Conservation (phyloP, 2,888 invertebrate genomes). For the Epinotia demarniana region DNA sequence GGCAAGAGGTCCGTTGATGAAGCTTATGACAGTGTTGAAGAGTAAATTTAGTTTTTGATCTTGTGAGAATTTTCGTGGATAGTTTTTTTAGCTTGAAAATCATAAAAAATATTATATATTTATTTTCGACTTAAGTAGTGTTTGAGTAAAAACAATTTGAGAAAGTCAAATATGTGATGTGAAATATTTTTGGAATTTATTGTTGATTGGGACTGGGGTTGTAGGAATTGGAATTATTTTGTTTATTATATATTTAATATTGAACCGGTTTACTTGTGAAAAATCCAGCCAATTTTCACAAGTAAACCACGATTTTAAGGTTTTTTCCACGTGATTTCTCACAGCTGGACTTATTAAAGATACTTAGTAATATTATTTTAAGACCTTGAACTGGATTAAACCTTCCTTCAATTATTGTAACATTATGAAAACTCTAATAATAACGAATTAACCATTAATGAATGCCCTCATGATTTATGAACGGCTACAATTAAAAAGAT, state of each 20-base stretch:
- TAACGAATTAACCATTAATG: conserved; percentile 1
- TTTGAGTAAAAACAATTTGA: conserved; percentile 15
- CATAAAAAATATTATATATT: too few relatives aligned
- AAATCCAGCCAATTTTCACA: conserved; percentile 74
- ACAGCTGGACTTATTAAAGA: conserved; percentile 47
- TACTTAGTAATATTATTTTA: conserved; percentile 50
- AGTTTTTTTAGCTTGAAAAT: conserved; percentile 7
- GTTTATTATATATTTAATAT: conserved; percentile 2
- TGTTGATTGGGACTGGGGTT: neutral
- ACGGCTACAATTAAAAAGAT: conserved; percentile 38
- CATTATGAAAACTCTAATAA: conserved; percentile 22
- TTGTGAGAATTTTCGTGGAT: conserved; percentile 56
- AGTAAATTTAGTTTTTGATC: conserved; percentile 58
- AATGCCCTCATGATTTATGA: conserved; percentile 16
- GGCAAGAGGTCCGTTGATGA: conserved; percentile 80
- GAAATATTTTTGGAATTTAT: conserved; percentile 7
- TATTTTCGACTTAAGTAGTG: conserved; percentile 22
- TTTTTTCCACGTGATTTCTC: conserved; percentile 50
- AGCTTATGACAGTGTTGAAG: conserved; percentile 63
- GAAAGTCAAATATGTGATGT: neutral
- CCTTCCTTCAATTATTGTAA: conserved; percentile 51
- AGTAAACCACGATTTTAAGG: conserved; percentile 53
- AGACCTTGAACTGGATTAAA: conserved; percentile 62
- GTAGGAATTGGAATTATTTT: neutral
- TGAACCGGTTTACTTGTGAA: conserved; percentile 63